Evolutionary conservation across 2,888 invertebrate species (phyloP).

Genomic region (Rotaria macrura): DNA sequence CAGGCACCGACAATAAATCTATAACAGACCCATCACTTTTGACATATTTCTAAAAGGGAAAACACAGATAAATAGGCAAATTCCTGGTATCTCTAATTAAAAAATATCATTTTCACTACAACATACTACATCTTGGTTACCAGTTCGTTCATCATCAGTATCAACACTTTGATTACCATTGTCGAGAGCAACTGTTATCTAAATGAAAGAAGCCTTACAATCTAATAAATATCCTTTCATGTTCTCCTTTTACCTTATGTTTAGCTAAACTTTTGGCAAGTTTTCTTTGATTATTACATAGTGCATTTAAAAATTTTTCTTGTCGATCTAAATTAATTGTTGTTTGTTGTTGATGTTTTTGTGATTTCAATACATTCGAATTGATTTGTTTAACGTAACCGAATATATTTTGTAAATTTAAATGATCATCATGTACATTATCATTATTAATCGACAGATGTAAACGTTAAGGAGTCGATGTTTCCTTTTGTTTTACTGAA

Average conservation of each 20-base stretch:
- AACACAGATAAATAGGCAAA: not conserved
- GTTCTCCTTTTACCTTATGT: not conserved
- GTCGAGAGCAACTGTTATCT: too few species aligned
- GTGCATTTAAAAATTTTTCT: not conserved
- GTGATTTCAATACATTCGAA: not conserved
- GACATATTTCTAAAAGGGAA: not conserved
- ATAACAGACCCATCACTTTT: not conserved
- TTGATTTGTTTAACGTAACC: too few species aligned
- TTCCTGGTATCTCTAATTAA: too few species aligned
- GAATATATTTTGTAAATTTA: too few species aligned
- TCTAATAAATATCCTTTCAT: not conserved
- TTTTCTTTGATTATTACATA: not conserved
- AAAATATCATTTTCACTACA: too few species aligned
- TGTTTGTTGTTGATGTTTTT: not conserved
- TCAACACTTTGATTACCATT: too few species aligned
- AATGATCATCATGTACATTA: not conserved
- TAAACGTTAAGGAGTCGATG: too few species aligned
- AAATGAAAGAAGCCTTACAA: too few species aligned
- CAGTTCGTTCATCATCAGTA: not conserved
- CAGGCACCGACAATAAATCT: not conserved
- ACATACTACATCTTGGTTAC: too few species aligned
- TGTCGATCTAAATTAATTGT: not conserved
- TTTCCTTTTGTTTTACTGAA: not conserved
- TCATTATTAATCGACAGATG: not conserved
- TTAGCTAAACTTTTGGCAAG: not conserved